phyloP scores from a whole-genome alignment of 2,888 invertebrate species.

The Scaptomyza caliginosa region DNA sequence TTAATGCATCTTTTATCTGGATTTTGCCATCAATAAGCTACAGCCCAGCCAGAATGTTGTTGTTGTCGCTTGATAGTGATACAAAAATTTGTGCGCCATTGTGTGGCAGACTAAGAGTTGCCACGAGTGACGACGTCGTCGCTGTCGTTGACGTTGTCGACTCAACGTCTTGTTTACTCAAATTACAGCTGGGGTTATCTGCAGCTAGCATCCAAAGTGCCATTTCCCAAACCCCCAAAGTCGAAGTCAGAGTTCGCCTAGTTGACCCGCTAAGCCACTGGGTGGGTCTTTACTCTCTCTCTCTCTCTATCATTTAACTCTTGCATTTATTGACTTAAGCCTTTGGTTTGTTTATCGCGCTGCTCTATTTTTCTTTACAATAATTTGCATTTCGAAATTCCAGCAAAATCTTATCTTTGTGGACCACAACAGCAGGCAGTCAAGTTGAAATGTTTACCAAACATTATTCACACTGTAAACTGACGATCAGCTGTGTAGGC shows the following conservation, averaged over 20 bases:
- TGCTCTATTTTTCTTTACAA: slow-evolving; percentile 33
- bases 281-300: slow-evolving; percentile 10
- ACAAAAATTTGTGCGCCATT: slow-evolving; percentile 72
- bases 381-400: slow-evolving; percentile 51
- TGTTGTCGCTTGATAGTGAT: slow-evolving; percentile 56
- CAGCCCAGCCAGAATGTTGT: slow-evolving; percentile 32
- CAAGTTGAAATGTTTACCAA: slow-evolving; percentile 4
- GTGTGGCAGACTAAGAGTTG: slow-evolving; percentile 49
- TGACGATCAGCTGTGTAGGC: slow-evolving; percentile 29
- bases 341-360: slow-evolving; percentile 33
- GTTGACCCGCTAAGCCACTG: slow-evolving; percentile 45
- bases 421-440: not conserved
- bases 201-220: slow-evolving; percentile 43
- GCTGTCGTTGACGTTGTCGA: slow-evolving; percentile 8
- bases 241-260: slow-evolving; percentile 34
- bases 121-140: slow-evolving; percentile 48
- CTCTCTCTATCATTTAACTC: not conserved
- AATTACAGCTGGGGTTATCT: slow-evolving; percentile 69
- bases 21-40: slow-evolving; percentile 72
- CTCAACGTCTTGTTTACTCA: slow-evolving; percentile 69
- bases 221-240: slow-evolving; percentile 29
- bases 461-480: slow-evolving; percentile 26
- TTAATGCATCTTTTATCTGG: slow-evolving; percentile 78
- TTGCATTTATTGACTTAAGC: slow-evolving; percentile 30
- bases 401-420: slow-evolving; percentile 29